Conservation (phyloP, 2,888 invertebrate species). For the Lepidochitona cinerea region DNA sequence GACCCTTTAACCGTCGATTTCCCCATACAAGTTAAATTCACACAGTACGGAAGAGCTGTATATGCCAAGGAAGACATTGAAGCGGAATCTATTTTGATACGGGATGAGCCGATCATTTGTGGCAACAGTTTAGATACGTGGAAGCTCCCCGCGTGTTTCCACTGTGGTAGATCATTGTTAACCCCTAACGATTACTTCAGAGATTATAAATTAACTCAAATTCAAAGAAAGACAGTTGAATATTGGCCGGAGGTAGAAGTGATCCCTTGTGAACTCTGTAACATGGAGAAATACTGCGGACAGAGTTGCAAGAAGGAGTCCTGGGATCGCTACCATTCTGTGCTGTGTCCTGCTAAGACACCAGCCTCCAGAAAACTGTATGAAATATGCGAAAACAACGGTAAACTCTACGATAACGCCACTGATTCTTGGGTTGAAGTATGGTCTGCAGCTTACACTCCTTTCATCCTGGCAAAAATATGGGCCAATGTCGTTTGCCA, state of each 20-base stretch:
- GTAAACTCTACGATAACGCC: not conserved
- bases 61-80: slow-evolving; percentile 78
- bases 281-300: slow-evolving; percentile 69
- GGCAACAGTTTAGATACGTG: slow-evolving; percentile 83
- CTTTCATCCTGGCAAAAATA: slow-evolving; percentile 54
- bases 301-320: slow-evolving; percentile 80
- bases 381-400: slow-evolving; percentile 7
- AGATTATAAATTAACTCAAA: slow-evolving; percentile 32
- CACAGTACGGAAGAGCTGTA: slow-evolving; percentile 82
- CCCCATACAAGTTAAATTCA: slow-evolving; percentile 54
- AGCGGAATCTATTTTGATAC: slow-evolving; percentile 77
- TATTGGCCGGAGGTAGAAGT: slow-evolving; percentile 51
- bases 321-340: slow-evolving; percentile 81
- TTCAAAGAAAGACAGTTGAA: slow-evolving; percentile 34
- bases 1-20: slow-evolving; percentile 49
- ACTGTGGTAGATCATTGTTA: slow-evolving; percentile 91
- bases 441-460: slow-evolving; percentile 45
- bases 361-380: slow-evolving; percentile 30
- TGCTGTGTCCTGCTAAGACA: slow-evolving; percentile 76
- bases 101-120: slow-evolving; percentile 89
- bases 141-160: slow-evolving; percentile 88
- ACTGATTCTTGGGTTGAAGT: not conserved
- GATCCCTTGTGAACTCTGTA: slow-evolving; percentile 44
- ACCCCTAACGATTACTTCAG: slow-evolving; percentile 80
- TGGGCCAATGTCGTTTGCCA: slow-evolving; percentile 54